These are phyloP conservation scores for Prinia subflava DNA, from an alignment of 2,113 vertebrate species.

Conservation along the genomic window DNA sequence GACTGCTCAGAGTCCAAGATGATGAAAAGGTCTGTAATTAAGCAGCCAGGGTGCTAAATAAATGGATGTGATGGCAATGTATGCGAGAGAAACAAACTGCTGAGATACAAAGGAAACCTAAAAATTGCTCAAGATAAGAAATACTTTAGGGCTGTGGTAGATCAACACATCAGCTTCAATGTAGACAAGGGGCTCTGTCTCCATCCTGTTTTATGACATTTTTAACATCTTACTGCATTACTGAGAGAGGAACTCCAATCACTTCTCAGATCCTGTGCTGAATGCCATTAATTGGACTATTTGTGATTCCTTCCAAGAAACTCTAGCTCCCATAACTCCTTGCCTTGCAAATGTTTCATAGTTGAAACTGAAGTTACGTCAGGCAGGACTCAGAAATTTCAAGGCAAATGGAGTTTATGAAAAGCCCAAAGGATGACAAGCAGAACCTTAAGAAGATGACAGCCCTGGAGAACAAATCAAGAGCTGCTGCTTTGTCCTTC, in stretches of 20 bases:
- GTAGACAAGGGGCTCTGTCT: neutral
- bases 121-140: neutral
- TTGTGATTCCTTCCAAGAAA: neutral
- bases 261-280: neutral
- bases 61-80: neutral
- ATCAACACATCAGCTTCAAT: neutral
- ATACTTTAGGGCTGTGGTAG: neutral
- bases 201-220: neutral
- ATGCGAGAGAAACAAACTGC: neutral
- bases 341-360: neutral
- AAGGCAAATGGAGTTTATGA: neutral
- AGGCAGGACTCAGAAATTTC: neutral
- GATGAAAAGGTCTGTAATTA: neutral
- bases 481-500: neutral
- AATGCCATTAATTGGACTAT: neutral
- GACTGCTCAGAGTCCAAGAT: neutral
- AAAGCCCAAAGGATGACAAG: neutral
- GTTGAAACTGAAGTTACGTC: neutral
- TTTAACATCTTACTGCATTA: neutral
- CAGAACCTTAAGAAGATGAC: neutral
- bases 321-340: neutral
- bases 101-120: neutral
- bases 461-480: neutral
- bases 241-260: neutral
- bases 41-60: neutral